Conservation (phyloP, 2,888 invertebrate species). For the Stenchaetothrips biformis region DNA sequence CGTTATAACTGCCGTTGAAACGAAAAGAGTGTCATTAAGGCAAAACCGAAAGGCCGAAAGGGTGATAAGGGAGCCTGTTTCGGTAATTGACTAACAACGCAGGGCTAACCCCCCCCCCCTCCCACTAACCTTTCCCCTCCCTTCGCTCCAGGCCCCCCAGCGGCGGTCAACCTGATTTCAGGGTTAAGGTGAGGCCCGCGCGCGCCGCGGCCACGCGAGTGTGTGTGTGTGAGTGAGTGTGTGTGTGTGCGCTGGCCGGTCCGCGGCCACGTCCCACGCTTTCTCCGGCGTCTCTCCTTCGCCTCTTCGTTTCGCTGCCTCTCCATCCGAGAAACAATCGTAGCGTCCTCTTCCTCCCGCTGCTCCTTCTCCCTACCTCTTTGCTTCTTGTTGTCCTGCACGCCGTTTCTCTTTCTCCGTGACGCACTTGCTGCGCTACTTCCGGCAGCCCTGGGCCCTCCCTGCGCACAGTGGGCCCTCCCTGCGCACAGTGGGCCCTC, state of each 20-base stretch:
- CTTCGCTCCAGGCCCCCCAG: not conserved
- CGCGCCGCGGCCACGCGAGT: not conserved
- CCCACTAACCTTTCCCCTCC: not conserved
- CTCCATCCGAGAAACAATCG: not conserved
- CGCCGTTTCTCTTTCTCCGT: not conserved
- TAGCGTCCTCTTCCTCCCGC: not conserved
- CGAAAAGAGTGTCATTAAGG: too few species aligned
- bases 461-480: not conserved
- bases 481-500: too few species aligned
- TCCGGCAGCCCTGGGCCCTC: not conserved
- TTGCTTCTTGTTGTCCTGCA: not conserved
- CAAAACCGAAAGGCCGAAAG: too few species aligned
- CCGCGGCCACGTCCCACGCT: slow-evolving; percentile 11
- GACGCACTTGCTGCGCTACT: slow-evolving; percentile 2
- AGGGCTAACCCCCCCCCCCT: too few species aligned
- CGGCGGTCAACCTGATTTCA: not conserved
- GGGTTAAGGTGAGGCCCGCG: slow-evolving; percentile 8
- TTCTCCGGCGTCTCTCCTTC: slow-evolving; percentile 10
- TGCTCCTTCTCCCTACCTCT: too few species aligned
- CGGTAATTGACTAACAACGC: too few species aligned
- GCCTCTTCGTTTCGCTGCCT: slow-evolving; percentile 7
- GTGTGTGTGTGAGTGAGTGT: not conserved
- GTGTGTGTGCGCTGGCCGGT: not conserved
- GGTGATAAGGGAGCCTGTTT: too few species aligned
- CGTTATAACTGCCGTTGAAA: too few species aligned